A percentile compares a stretch with the other conserved stretches of the same genome.
These are phyloP conservation scores for Ceriagrion tenellum DNA, from an alignment of 2,888 invertebrate species.

Conservation along the genomic window DNA sequence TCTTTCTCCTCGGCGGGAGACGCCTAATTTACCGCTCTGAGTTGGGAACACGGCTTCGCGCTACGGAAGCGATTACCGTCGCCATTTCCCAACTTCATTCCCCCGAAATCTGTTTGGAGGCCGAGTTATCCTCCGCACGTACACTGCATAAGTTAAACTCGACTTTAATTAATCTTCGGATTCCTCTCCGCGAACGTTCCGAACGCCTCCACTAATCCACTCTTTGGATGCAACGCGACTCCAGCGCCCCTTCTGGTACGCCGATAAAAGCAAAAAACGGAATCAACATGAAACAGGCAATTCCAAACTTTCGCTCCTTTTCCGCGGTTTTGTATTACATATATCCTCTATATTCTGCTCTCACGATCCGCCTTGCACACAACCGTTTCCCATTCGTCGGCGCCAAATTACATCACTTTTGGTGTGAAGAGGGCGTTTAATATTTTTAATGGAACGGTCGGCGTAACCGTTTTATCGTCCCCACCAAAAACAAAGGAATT, in stretches of 20 bases:
- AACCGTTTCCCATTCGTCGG: neutral
- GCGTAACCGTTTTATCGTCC: neutral
- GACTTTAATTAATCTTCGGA: conserved; percentile 21
- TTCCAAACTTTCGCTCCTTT: neutral
- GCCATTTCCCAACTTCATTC: neutral
- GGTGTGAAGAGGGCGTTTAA: neutral
- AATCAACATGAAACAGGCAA: neutral
- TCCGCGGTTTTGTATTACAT: neutral
- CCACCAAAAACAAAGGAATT: neutral
- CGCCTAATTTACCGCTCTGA: neutral
- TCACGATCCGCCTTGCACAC: neutral
- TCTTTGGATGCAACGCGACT: neutral
- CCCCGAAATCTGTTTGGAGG: neutral
- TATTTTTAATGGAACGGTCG: neutral
- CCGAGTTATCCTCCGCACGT: neutral
- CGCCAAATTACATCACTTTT: neutral
- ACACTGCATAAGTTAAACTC: conserved; percentile 1
- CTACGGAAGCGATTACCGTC: neutral
- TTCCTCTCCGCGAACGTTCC: neutral
- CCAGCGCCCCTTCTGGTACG: neutral
- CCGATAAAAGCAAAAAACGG: neutral
- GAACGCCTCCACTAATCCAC: neutral
- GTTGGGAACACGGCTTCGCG: neutral
- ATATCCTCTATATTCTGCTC: neutral
- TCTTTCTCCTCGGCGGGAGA: neutral